Evolutionary conservation across 1,140 invertebrate species (phyloP).

Genomic region (Orius laevigatus): DNA sequence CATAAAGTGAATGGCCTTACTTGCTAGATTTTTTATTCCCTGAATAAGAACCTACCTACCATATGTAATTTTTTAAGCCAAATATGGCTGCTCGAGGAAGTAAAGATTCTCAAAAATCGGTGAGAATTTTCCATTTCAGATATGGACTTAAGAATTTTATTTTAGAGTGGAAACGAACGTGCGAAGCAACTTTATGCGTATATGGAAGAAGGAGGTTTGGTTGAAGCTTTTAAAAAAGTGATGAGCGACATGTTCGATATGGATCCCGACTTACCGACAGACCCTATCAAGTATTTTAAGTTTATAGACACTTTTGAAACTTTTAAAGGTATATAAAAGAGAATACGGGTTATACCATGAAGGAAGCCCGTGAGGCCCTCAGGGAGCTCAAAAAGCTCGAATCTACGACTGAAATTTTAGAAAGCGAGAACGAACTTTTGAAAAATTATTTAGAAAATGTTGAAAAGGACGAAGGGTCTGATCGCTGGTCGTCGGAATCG

Average conservation of each 20-base stretch:
- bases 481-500: not conserved
- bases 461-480: not conserved
- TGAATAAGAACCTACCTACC: too few relatives aligned
- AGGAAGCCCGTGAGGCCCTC: not conserved
- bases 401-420: not conserved
- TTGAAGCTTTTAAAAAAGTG: constrained; percentile 5
- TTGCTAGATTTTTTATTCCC: too few relatives aligned
- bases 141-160: too few relatives aligned
- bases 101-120: too few relatives aligned
- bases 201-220: too few relatives aligned
- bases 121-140: too few relatives aligned
- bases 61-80: too few relatives aligned
- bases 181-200: too few relatives aligned
- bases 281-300: constrained; percentile 2
- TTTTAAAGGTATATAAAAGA: constrained; percentile 5
- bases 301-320: not conserved
- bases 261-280: constrained; percentile 2
- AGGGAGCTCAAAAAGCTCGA: not conserved
- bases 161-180: too few relatives aligned
- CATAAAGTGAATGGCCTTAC: too few relatives aligned
- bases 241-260: constrained; percentile 1
- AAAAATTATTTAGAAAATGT: not conserved
- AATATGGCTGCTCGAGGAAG: too few relatives aligned
- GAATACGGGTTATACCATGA: not conserved
- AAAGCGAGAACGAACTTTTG: constrained; percentile 3